Base-by-base conservation (phyloP, 2,797 vertebrate genomes). In the Propithecus perrieri region DNA sequence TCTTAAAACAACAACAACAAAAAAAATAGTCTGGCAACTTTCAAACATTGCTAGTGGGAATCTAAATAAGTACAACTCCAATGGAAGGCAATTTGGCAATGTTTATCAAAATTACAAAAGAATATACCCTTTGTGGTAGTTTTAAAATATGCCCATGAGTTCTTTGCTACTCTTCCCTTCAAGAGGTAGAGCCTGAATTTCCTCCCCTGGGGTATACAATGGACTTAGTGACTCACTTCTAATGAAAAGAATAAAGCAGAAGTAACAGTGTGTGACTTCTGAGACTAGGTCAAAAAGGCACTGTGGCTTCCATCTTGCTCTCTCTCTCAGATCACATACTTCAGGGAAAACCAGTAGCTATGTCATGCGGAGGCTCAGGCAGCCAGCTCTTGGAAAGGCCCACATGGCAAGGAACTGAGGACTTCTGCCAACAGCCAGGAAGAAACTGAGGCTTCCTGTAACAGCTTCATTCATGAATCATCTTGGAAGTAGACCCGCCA, bases 51-150 rank as follows among this genome's bases (percentile, higher is more conserved):
- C 71, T 69, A 50, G 20, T 85, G 17, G 9, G 30, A 95, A 38
- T 85, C 38, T 95, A 81, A 83, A 71, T 63, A 61, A 94, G 41
- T 61, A 74, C 4, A 85, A n/a, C 24, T 30, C 4, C 50, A 13
- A 84, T 46, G 53, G 63, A 81, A 95, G 41, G 18, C 35, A 92
- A 61, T 38, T 86, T 63, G 69, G 38, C 24, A 92, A 76, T 76
- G 83, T 87, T 90, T 48, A 84, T 48, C 48, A 84, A 79, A 93
- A 96, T 95, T 46, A 85, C 38, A 91, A 97, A 69, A 48, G 43
- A 38, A 71, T 67, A 18, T 41, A 53, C 53, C n/a, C 57, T 83
- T 74, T 74, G 13, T 41, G 15, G 63, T 84, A 84, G 46, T 93
- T 90, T 90, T 69, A 88, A 93, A 84, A 84, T 65, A 76, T 43